Evolutionary conservation across 1,140 invertebrate genomes (phyloP).

Genomic region (Zaprionus kolodkinae): DNA sequence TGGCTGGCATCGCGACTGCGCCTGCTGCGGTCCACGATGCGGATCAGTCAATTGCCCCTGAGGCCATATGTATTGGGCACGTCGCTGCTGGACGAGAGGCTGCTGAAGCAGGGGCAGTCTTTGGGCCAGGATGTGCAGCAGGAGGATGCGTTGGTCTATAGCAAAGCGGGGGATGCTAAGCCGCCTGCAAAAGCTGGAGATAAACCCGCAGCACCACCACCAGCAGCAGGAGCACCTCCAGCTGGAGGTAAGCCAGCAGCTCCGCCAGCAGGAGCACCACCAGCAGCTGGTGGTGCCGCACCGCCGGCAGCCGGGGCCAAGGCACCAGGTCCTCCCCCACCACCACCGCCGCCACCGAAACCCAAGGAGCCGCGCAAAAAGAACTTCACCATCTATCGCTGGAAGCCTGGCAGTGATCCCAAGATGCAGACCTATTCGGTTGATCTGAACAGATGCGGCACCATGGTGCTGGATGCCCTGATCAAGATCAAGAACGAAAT

Average conservation of each 20-base stretch:
- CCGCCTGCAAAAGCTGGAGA: too few relatives aligned
- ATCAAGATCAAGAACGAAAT: conserved; percentile 99
- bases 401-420: conserved; percentile 95
- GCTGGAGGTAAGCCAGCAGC: too few relatives aligned
- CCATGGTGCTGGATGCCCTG: conserved; percentile 98
- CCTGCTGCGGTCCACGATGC: neutral
- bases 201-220: too few relatives aligned
- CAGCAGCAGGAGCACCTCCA: too few relatives aligned
- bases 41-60: neutral
- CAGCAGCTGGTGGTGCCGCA: too few relatives aligned
- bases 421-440: conserved; percentile 94
- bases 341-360: neutral
- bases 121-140: neutral
- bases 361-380: conserved; percentile 85
- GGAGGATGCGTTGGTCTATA: neutral
- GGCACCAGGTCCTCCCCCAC: neutral
- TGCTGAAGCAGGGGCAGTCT: neutral
- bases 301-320: neutral
- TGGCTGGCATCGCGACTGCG: neutral
- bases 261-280: too few relatives aligned
- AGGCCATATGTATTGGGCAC: neutral
- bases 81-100: neutral
- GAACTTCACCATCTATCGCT: conserved; percentile 94
- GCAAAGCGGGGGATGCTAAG: neutral
- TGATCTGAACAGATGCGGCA: conserved; percentile 96